Evolutionary conservation across 2,113 vertebrate species (phyloP).

Genomic region (Columba janthina): DNA sequence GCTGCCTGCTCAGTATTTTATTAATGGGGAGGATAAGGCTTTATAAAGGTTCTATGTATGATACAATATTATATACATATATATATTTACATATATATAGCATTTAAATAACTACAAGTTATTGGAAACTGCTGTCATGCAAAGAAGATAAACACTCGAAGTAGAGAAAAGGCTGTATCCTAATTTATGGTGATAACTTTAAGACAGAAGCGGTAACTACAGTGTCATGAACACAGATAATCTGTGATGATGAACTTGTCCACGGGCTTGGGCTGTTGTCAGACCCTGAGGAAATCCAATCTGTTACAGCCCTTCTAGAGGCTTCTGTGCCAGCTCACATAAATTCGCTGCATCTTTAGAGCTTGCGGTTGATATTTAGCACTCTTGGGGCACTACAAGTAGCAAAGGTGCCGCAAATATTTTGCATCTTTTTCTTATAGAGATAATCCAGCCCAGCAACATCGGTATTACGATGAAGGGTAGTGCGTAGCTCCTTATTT

Average conservation of each 20-base stretch:
- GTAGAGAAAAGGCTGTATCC: not conserved
- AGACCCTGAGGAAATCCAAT: not conserved
- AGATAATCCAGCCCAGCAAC: not conserved
- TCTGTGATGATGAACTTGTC: not conserved
- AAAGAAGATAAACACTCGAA: not conserved
- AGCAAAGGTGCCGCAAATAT: not conserved
- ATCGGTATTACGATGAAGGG: not conserved
- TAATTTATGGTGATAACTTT: not conserved
- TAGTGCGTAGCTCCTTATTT: not conserved
- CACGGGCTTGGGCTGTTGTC: not conserved
- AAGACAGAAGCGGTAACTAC: not conserved
- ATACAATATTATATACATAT: not conserved
- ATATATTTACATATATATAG: too few relatives aligned
- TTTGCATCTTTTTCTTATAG: not conserved
- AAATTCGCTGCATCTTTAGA: not conserved
- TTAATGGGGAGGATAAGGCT: not conserved
- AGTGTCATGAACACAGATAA: not conserved
- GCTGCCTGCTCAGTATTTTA: not conserved
- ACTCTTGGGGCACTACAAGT: not conserved
- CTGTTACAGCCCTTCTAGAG: not conserved
- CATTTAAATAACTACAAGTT: not conserved
- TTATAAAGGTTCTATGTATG: not conserved
- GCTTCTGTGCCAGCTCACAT: not conserved
- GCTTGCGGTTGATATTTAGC: not conserved
- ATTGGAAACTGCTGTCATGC: accelerated